Conservation (phyloP, 2,113 vertebrate species). For the Heterocephalus glaber region DNA sequence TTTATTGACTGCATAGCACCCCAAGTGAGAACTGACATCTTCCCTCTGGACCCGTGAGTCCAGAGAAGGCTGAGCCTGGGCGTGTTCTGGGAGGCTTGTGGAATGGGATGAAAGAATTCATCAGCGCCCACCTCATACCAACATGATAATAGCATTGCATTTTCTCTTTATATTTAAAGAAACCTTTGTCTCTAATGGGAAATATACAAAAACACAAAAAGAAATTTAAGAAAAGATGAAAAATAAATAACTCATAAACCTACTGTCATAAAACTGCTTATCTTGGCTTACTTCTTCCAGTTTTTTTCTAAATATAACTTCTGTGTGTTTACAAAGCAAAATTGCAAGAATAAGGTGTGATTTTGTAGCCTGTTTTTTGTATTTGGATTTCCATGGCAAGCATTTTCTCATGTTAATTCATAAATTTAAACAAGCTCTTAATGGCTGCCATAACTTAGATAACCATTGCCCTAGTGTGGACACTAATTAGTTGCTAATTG, state of each 20-base stretch:
- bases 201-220: not conserved
- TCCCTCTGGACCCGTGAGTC: not conserved
- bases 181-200: not conserved
- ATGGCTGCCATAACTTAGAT: not conserved
- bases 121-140: not conserved
- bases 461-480: not conserved
- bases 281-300: not conserved
- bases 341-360: not conserved
- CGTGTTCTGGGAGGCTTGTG: not conserved
- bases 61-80: not conserved
- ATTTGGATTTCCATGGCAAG: not conserved
- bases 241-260: not conserved
- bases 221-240: not conserved
- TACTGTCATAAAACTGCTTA: not conserved
- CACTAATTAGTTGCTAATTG: not conserved
- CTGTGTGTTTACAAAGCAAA: not conserved
- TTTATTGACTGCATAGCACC: not conserved
- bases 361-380: not conserved
- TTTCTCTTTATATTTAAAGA: not conserved
- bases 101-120: not conserved
- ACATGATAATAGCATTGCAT: not conserved
- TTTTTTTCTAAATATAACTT: not conserved
- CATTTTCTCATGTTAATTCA: not conserved
- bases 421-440: not conserved
- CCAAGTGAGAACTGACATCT: not conserved